A percentile compares a stretch with the other conserved stretches of the same genome.
phyloP scores from a whole-genome alignment of 1,140 invertebrate genomes.

The Lepidurus couesii region DNA sequence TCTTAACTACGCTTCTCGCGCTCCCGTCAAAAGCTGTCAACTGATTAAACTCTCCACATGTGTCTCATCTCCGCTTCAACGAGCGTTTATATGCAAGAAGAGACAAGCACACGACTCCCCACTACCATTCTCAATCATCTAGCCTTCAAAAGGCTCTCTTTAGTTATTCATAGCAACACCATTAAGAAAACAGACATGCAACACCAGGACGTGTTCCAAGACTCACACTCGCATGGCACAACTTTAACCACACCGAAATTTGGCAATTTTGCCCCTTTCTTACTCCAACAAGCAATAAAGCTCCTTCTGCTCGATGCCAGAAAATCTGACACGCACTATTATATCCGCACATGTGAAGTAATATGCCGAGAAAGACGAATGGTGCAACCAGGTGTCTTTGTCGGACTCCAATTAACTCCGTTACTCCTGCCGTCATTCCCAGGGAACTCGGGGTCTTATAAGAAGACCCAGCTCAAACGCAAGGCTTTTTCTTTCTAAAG shows the following conservation, averaged over 20 bases:
- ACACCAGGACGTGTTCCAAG: not conserved
- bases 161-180: conserved; percentile 4
- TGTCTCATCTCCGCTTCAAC: not conserved
- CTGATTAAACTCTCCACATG: conserved; percentile 1
- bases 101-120: not conserved
- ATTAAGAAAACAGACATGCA: conserved; percentile 2
- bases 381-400: too few species aligned
- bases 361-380: too few species aligned
- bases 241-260: not conserved
- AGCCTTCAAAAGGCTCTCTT: not conserved
- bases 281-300: not conserved
- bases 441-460: too few species aligned
- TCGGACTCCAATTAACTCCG: too few species aligned
- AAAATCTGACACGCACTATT: too few species aligned
- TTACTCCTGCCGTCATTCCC: too few species aligned
- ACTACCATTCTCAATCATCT: not conserved
- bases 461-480: too few species aligned
- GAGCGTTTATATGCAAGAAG: not conserved
- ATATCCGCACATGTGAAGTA: too few species aligned
- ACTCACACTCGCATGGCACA: not conserved
- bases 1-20: not conserved
- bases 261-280: not conserved
- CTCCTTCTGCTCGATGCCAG: too few species aligned
- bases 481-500: too few species aligned
- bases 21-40: not conserved